Conservation (phyloP, 35 echinoderm and acorn worm genomes). For the Stichopus chloronotus region DNA sequence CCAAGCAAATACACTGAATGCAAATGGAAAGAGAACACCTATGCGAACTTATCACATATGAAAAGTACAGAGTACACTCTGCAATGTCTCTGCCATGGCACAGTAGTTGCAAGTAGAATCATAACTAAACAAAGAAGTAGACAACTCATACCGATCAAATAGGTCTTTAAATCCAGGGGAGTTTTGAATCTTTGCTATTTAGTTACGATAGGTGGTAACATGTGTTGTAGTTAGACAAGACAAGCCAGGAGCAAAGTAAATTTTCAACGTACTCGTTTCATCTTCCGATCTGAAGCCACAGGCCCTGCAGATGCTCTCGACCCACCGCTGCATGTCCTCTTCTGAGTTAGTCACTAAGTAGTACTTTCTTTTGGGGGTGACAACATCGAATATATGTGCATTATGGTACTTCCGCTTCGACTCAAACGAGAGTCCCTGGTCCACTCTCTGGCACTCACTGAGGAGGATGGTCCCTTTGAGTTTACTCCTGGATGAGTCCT, state of each 20-base stretch:
- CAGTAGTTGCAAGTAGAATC: too few relatives aligned
- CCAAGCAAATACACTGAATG: too few relatives aligned
- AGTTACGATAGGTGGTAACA: too few relatives aligned
- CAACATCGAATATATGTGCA: conserved; percentile 85
- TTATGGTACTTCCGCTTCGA: conserved; percentile 62
- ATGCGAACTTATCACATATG: too few relatives aligned
- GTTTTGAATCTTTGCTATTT: too few relatives aligned
- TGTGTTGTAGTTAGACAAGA: too few relatives aligned
- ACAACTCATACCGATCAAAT: too few relatives aligned
- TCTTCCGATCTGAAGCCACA: conserved; percentile 88
- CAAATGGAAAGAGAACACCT: too few relatives aligned
- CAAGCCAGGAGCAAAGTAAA: not conserved
- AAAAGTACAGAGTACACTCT: too few relatives aligned
- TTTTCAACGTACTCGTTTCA: not conserved
- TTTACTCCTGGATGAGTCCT: conserved; percentile 62
- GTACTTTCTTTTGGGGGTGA: conserved; percentile 83
- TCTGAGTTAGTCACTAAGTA: conserved; percentile 83
- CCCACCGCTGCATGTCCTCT: conserved; percentile 88
- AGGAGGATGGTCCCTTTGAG: conserved; percentile 84
- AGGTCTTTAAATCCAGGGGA: too few relatives aligned
- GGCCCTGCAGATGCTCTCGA: conserved; percentile 75
- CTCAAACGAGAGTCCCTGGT: conserved; percentile 87
- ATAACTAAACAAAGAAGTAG: too few relatives aligned
- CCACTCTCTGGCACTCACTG: conserved; percentile 75
- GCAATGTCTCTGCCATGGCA: too few relatives aligned